Conservation (phyloP, 92 coral and sea anemone species). For the Virgularia gustaviana region DNA sequence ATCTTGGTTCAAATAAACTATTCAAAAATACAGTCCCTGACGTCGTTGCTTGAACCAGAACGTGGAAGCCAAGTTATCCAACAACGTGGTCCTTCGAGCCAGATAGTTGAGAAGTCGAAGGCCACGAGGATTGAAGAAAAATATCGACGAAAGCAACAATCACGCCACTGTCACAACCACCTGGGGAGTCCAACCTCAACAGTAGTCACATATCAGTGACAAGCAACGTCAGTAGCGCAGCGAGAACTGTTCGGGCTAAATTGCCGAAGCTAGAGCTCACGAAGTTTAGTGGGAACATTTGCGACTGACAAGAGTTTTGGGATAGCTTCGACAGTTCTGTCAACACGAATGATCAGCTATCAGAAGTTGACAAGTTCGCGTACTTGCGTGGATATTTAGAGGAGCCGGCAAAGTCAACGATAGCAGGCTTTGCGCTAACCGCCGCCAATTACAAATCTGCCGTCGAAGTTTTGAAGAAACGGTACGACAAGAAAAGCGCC, state of each 20-base stretch:
- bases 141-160: too few relatives aligned
- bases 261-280: conserved; percentile 2
- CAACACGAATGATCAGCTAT: not conserved
- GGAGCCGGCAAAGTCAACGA: conserved; percentile 6
- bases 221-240: not conserved
- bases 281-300: not conserved
- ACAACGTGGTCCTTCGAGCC: conserved; percentile 36
- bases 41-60: too few relatives aligned
- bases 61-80: too few relatives aligned
- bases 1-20: too few relatives aligned
- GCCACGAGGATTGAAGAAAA: conserved; percentile 8
- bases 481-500: not conserved
- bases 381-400: conserved; percentile 1
- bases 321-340: not conserved
- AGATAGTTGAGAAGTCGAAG: not conserved
- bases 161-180: too few relatives aligned
- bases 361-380: conserved; percentile 1
- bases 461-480: not conserved
- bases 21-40: too few relatives aligned
- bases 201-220: too few relatives aligned
- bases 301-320: conserved; percentile 6
- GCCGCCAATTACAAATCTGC: not conserved
- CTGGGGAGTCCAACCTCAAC: too few relatives aligned
- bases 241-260: not conserved
- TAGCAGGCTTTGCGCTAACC: not conserved